Conservation (phyloP, 2,888 invertebrate genomes). For the Bembecia ichneumoniformis region DNA sequence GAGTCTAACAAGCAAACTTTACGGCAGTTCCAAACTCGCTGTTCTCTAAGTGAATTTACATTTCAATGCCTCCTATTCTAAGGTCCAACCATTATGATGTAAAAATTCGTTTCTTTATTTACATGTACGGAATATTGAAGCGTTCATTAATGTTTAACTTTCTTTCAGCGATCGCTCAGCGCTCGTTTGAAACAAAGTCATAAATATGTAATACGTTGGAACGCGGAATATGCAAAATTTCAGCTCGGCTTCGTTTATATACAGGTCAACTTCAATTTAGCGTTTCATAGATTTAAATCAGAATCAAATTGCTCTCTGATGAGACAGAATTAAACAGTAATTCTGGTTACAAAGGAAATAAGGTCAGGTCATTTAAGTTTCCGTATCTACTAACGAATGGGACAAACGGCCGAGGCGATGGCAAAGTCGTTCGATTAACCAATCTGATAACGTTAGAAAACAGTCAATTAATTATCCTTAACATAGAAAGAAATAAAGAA, state of each 20-base stretch:
- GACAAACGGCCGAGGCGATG: too few species aligned
- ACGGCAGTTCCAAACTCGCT: not conserved
- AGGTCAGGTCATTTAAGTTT: not conserved
- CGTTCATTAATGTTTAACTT: conserved; percentile 69
- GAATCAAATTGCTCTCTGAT: conserved; percentile 20
- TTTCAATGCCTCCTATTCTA: conserved; percentile 24
- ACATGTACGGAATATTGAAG: conserved; percentile 64
- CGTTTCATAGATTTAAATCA: conserved; percentile 34
- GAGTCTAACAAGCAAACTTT: not conserved
- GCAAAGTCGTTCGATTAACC: too few species aligned
- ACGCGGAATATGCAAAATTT: conserved; percentile 51
- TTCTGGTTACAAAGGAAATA: not conserved
- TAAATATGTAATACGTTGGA: conserved; percentile 62
- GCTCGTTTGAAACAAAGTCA: conserved; percentile 52
- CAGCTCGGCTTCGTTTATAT: conserved; percentile 35
- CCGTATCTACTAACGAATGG: too few species aligned
- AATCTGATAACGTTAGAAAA: too few species aligned
- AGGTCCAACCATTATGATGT: conserved; percentile 40
- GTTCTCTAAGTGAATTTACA: conserved; percentile 36
- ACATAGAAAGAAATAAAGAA: too few species aligned
- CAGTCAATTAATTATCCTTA: too few species aligned
- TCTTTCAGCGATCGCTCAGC: conserved; percentile 48
- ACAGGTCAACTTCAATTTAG: conserved; percentile 55
- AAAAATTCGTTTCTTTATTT: conserved; percentile 63
- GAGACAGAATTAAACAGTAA: conserved; percentile 6